Conservation (phyloP, 1,140 invertebrate genomes). For the Drosophila kurseongensis region DNA sequence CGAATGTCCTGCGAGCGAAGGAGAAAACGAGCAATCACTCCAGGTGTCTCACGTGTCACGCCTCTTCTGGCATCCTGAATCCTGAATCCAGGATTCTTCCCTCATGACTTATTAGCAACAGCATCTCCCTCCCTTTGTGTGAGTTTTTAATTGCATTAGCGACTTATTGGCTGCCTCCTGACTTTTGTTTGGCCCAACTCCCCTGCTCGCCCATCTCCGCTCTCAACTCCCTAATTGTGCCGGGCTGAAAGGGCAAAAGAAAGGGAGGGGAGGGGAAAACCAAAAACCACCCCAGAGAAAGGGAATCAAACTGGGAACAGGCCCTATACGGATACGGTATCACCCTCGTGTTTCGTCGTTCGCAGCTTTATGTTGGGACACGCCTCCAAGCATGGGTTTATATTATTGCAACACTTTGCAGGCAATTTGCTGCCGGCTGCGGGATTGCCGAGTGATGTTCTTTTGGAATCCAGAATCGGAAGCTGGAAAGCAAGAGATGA, state of each 20-base stretch:
- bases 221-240: conserved; percentile 50
- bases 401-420: conserved; percentile 81
- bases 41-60: conserved; percentile 84
- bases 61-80: conserved; percentile 38
- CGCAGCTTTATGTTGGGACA: conserved; percentile 79
- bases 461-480: conserved; percentile 44
- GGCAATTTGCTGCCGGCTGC: conserved; percentile 80
- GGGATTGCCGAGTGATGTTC: conserved; percentile 22
- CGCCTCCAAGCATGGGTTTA: conserved; percentile 81
- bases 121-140: conserved; percentile 42
- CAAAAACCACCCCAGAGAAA: conserved; percentile 30
- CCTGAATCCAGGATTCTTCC: conserved; percentile 22
- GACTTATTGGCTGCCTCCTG: conserved; percentile 74
- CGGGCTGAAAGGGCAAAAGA: conserved; percentile 12
- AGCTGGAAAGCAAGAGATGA: conserved; percentile 19
- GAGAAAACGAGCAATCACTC: conserved; percentile 68
- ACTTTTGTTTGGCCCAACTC: conserved; percentile 66
- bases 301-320: conserved; percentile 10
- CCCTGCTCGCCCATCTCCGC: conserved; percentile 12
- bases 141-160: conserved; percentile 82
- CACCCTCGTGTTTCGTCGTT: conserved; percentile 48
- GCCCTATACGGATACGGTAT: background rate
- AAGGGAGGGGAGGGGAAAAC: background rate
- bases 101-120: conserved; percentile 64
- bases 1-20: background rate